Percentiles rank a stretch among this genome's conserved stretches.
phyloP scores from a whole-genome alignment of 2,113 vertebrate species.

The Alectura lathami region DNA sequence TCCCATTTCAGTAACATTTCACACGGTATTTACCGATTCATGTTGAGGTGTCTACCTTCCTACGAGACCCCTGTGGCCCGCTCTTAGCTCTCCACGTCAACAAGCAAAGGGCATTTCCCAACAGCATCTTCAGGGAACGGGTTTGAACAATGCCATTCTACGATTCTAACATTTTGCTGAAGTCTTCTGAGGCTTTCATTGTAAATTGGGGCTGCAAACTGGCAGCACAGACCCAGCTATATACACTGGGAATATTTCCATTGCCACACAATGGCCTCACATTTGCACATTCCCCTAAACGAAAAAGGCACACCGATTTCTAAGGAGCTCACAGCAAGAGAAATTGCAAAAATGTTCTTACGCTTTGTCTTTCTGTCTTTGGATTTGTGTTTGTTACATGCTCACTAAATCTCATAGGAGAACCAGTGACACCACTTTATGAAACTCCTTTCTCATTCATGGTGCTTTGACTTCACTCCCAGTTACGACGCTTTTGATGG shows the following conservation, averaged over 20 bases:
- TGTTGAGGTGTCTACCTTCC: not conserved
- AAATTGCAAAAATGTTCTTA: not conserved
- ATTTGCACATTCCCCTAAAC: fast-evolving
- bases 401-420: not conserved
- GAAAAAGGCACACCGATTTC: not conserved
- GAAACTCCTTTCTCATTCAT: not conserved
- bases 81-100: not conserved
- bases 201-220: not conserved
- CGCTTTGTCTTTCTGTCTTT: not conserved
- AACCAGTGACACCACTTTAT: not conserved
- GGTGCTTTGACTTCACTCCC: not conserved
- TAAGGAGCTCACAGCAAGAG: not conserved
- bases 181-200: not conserved
- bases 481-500: fast-evolving
- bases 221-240: not conserved
- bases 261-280: not conserved
- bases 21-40: not conserved
- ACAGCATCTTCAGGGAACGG: not conserved
- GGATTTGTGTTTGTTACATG: too few species aligned
- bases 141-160: not conserved
- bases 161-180: not conserved
- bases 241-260: not conserved
- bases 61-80: not conserved
- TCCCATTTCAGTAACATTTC: not conserved
- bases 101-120: not conserved